Evolutionary conservation across 2,113 vertebrate species (phyloP).

Genomic region (Catagonus wagneri): DNA sequence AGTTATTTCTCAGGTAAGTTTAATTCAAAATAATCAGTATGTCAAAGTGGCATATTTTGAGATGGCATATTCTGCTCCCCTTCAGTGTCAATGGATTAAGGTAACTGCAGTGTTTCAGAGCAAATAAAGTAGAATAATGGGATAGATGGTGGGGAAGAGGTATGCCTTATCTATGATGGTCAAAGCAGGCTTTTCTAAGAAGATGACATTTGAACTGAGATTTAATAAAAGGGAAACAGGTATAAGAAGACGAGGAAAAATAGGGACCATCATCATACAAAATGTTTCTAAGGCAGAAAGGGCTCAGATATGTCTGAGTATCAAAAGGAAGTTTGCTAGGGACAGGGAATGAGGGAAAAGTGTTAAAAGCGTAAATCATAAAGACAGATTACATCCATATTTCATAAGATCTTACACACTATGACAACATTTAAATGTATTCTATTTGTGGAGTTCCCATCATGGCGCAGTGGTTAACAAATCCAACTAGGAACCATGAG

Average conservation of each 20-base stretch:
- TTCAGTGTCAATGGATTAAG: neutral
- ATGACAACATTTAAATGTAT: neutral
- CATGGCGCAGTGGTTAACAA: no score
- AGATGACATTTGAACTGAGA: conserved; percentile 3
- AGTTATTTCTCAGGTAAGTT: neutral
- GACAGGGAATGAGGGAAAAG: neutral
- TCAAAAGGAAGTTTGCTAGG: neutral
- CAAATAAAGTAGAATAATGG: neutral
- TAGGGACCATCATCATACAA: neutral
- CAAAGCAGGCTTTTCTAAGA: neutral
- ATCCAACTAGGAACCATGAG: no score
- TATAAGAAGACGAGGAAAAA: neutral
- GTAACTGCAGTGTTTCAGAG: neutral
- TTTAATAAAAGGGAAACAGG: neutral
- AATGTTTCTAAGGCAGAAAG: neutral
- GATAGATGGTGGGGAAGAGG: neutral
- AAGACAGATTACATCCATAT: neutral
- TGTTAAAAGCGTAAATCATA: neutral
- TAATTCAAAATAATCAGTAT: neutral
- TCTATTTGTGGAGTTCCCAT: no score
- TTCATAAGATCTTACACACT: neutral
- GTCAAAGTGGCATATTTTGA: neutral
- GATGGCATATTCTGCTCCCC: neutral
- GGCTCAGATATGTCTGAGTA: neutral
- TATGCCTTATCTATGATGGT: neutral